phyloP scores from a whole-genome alignment of 1,140 invertebrate genomes.

The Helicoverpa zea region DNA sequence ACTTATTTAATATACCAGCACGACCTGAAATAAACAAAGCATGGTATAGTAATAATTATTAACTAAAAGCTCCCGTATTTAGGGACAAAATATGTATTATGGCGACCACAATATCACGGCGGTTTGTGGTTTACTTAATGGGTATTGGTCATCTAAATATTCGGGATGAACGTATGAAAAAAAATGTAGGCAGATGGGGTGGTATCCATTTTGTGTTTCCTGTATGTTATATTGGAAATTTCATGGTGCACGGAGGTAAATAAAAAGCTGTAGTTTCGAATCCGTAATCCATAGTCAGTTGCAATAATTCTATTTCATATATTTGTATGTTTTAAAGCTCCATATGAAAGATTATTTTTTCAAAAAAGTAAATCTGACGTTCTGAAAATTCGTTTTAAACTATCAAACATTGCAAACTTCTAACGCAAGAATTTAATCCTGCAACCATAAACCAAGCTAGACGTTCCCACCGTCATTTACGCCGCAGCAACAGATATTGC shows the following conservation, averaged over 20 bases:
- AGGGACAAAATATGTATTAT: conserved; percentile 17
- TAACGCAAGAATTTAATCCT: neutral
- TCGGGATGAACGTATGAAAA: neutral
- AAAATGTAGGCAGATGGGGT: neutral
- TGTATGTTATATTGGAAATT: neutral
- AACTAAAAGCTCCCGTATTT: conserved; percentile 26
- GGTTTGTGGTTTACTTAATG: conserved; percentile 16
- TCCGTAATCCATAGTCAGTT: no score
- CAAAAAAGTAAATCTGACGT: no score
- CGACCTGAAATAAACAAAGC: conserved; percentile 12
- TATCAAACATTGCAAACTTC: neutral
- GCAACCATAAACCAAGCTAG: neutral
- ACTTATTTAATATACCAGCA: neutral
- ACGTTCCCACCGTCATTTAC: neutral
- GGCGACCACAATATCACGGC: conserved; percentile 1
- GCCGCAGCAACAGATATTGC: conserved; percentile 10
- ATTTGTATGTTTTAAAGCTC: no score
- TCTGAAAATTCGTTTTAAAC: no score
- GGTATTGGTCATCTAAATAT: conserved; percentile 13
- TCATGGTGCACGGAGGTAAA: no score
- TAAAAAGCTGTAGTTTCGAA: no score
- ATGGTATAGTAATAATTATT: neutral
- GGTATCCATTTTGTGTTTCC: neutral
- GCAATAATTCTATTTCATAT: no score
- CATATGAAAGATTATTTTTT: no score